Evolutionary conservation across 2,888 invertebrate species (phyloP).

Genomic region (Elegia similella): DNA sequence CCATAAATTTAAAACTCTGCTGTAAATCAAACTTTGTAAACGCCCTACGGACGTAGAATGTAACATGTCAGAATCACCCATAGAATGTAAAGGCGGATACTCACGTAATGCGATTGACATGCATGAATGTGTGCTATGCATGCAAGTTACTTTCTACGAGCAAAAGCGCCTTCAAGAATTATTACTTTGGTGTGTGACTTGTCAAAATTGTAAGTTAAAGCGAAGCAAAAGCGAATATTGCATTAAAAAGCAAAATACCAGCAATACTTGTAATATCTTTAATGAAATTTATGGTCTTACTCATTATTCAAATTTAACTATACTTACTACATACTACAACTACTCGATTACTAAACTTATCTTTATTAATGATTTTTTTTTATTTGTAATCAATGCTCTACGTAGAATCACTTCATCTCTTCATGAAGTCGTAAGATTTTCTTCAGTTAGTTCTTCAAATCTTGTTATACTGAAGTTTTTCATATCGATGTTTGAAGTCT

Average conservation of each 20-base stretch:
- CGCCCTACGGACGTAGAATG: slow-evolving; percentile 22
- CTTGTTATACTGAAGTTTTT: too few relatives aligned
- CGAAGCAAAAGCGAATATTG: neutral
- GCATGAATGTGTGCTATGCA: slow-evolving; percentile 6
- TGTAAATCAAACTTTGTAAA: slow-evolving; percentile 44
- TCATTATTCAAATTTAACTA: too few relatives aligned
- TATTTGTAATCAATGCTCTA: too few relatives aligned
- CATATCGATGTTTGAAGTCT: too few relatives aligned
- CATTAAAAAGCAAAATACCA: neutral
- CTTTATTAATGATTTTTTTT: too few relatives aligned
- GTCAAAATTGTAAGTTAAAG: neutral
- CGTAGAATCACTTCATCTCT: too few relatives aligned
- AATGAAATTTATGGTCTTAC: too few relatives aligned
- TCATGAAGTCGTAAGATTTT: too few relatives aligned
- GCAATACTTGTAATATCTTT: neutral
- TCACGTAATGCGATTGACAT: slow-evolving; percentile 14
- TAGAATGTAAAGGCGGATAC: slow-evolving; percentile 14
- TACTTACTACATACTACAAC: too few relatives aligned
- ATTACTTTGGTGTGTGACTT: slow-evolving; percentile 12
- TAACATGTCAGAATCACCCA: slow-evolving; percentile 10
- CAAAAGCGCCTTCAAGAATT: slow-evolving; percentile 1
- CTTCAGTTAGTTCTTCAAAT: too few relatives aligned
- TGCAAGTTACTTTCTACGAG: slow-evolving; percentile 9
- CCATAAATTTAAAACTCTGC: slow-evolving; percentile 30
- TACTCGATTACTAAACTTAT: too few relatives aligned